Conservation (phyloP, 2,797 vertebrate species). For the Myotis myotis region DNA sequence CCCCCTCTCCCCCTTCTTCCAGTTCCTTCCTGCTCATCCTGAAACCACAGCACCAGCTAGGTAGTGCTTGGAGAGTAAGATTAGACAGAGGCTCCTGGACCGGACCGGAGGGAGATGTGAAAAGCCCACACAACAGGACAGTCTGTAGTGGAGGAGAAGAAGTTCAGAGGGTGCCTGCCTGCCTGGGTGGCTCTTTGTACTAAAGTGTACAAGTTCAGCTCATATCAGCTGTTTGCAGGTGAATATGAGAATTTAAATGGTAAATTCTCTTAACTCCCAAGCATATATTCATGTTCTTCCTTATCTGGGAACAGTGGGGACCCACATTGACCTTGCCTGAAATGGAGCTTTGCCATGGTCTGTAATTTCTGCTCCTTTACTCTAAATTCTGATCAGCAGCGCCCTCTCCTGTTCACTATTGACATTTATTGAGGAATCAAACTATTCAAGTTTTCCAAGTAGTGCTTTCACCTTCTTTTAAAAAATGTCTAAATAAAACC, state of each 20-base stretch:
- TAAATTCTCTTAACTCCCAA: background rate
- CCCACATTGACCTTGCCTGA: background rate
- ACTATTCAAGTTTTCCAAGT: background rate
- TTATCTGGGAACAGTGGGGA: background rate
- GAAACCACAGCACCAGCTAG: background rate
- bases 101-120: background rate
- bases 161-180: background rate
- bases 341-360: background rate
- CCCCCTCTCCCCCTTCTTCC: background rate
- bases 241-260: background rate
- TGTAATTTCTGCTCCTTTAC: background rate
- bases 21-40: background rate
- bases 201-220: background rate
- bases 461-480: background rate
- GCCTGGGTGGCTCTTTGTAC: background rate
- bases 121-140: background rate
- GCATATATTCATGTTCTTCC: background rate
- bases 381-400: background rate
- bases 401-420: slow-evolving; percentile 32
- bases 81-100: background rate
- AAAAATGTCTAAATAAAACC: background rate
- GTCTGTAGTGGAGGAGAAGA: background rate
- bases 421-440: background rate
- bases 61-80: background rate
- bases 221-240: background rate